Evolutionary conservation across 1,140 invertebrate genomes (phyloP).

Genomic region (Neuroterus valhalla): DNA sequence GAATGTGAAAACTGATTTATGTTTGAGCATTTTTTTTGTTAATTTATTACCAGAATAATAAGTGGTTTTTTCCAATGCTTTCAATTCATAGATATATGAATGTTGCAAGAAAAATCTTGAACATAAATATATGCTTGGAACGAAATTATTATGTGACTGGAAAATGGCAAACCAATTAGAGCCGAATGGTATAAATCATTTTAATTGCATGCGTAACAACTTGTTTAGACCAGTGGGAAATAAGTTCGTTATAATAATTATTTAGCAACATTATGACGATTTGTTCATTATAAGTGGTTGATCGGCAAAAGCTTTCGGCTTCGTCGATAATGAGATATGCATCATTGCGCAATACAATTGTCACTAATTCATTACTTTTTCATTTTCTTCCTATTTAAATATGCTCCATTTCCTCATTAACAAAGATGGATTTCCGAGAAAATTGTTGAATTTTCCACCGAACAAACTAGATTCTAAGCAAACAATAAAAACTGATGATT

Average conservation of each 20-base stretch:
- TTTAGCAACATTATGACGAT: slow-evolving; percentile 9
- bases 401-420: too few species aligned
- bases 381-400: background rate
- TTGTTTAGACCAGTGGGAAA: background rate
- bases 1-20: too few species aligned
- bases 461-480: too few species aligned
- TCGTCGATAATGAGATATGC: background rate
- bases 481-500: too few species aligned
- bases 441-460: too few species aligned
- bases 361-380: background rate
- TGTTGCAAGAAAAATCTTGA: too few species aligned
- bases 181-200: background rate
- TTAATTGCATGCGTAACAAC: background rate
- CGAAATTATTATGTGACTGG: slow-evolving; percentile 7
- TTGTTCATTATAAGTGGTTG: background rate
- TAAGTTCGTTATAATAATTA: slow-evolving; percentile 25
- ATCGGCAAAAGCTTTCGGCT: slow-evolving; percentile 1
- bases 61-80: too few species aligned
- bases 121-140: background rate
- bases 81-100: too few species aligned
- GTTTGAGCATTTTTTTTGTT: too few species aligned
- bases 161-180: background rate
- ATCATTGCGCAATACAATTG: slow-evolving; percentile 3
- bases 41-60: too few species aligned
- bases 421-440: too few species aligned